Evolutionary conservation across 2,113 vertebrate species (phyloP).

Genomic region (Euleptes europaea): DNA sequence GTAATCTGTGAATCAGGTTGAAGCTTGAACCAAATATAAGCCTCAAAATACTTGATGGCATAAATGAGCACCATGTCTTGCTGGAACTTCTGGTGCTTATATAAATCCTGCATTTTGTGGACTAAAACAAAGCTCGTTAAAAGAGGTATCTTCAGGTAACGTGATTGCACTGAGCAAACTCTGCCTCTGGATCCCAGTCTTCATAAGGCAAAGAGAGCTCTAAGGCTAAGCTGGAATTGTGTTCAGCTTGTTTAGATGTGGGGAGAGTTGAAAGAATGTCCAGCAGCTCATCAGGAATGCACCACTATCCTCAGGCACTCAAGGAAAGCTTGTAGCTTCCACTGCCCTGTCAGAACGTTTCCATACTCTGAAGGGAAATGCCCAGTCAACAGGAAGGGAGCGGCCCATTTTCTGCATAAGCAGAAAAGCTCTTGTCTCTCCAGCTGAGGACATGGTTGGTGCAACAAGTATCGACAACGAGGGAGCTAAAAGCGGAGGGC

Average conservation of each 20-base stretch:
- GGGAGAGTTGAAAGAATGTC: background rate
- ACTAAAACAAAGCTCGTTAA: constrained; percentile 1
- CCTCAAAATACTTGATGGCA: background rate
- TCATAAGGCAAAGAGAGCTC: constrained; percentile 30
- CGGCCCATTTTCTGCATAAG: background rate
- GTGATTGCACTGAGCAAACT: constrained; percentile 18
- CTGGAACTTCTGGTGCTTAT: constrained; percentile 11
- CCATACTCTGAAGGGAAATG: constrained; percentile 10
- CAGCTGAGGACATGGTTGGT: background rate
- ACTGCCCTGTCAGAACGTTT: constrained; percentile 16
- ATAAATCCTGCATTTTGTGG: background rate
- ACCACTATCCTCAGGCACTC: background rate
- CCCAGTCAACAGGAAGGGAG: background rate
- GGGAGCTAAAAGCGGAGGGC: background rate
- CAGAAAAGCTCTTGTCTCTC: background rate
- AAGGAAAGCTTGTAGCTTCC: constrained; percentile 10
- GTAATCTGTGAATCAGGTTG: too few relatives aligned
- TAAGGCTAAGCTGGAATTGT: background rate
- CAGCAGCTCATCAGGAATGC: constrained; percentile 31
- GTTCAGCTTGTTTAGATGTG: background rate
- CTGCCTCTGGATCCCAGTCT: constrained; percentile 3
- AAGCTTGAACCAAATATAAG: background rate
- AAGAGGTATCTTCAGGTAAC: constrained; percentile 31
- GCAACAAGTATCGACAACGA: background rate
- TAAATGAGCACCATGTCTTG: background rate